These are phyloP conservation scores for Oreochromis spilurus DNA, from an alignment of 2,113 vertebrate genomes.

Conservation along the genomic window DNA sequence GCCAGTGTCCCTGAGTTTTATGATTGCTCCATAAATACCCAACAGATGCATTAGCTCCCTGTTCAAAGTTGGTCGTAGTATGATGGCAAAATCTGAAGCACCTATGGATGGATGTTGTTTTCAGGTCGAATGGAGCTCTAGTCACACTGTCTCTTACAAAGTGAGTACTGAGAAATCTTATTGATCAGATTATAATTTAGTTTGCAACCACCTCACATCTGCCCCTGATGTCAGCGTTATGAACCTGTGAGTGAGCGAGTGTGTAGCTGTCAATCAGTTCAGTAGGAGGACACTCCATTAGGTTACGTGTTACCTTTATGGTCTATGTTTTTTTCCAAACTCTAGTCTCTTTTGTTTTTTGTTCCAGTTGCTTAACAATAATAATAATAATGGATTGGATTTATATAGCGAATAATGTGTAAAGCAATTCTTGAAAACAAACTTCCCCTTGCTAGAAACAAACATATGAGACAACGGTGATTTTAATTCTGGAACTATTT, in stretches of 20 bases:
- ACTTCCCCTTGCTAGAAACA: background rate
- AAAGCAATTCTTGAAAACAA: background rate
- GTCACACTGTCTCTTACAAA: background rate
- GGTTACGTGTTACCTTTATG: background rate
- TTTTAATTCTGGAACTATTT: background rate
- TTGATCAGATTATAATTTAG: background rate
- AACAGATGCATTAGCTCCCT: background rate
- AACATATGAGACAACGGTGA: background rate
- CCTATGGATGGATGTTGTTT: background rate
- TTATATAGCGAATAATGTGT: accelerated
- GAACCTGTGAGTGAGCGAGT: background rate
- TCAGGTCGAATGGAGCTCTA: background rate
- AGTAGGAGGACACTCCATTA: background rate
- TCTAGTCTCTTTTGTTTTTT: background rate
- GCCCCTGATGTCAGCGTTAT: background rate
- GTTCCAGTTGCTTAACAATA: background rate
- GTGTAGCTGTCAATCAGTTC: background rate
- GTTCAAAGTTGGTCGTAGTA: background rate
- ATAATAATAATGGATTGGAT: no score
- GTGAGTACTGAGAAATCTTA: background rate
- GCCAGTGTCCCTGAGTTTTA: accelerated
- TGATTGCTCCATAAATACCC: background rate
- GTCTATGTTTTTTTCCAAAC: background rate
- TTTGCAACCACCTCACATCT: background rate
- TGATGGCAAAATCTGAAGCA: background rate